Conservation (phyloP, 2,797 vertebrate genomes). For the Pseudotriccus pelzelni region DNA sequence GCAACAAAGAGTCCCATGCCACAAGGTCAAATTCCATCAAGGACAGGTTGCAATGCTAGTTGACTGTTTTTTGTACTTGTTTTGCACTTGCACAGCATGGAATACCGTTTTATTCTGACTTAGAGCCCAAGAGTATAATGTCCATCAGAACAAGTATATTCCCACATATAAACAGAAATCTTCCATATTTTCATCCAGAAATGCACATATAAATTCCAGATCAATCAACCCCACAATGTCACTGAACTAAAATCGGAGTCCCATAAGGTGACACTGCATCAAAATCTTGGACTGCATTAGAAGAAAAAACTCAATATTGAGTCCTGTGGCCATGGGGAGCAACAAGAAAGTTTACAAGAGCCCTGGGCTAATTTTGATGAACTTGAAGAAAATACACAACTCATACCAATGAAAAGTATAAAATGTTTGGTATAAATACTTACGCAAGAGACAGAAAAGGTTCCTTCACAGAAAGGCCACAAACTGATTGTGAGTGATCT, state of each 20-base stretch:
- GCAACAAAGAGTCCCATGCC: background rate
- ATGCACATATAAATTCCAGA: background rate
- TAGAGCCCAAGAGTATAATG: background rate
- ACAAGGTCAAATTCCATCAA: background rate
- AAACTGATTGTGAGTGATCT: constrained; percentile 53
- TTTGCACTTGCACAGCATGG: background rate
- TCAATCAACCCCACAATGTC: background rate
- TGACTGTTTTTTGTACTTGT: background rate
- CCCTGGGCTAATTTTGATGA: background rate
- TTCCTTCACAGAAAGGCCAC: constrained; percentile 54
- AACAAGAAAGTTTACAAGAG: background rate
- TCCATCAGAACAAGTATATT: background rate
- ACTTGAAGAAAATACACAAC: background rate
- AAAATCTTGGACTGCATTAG: background rate
- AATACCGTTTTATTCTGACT: background rate
- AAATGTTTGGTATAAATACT: constrained; percentile 54
- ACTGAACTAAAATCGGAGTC: background rate
- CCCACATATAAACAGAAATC: background rate
- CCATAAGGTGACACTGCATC: background rate
- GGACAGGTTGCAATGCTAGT: background rate
- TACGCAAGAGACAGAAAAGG: constrained; percentile 53
- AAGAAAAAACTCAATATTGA: background rate
- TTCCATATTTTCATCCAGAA: background rate
- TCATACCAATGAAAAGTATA: background rate
- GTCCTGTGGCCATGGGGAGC: background rate